Evolutionary conservation across 2,888 invertebrate genomes (phyloP).

Genomic region (Diarsia rubi): DNA sequence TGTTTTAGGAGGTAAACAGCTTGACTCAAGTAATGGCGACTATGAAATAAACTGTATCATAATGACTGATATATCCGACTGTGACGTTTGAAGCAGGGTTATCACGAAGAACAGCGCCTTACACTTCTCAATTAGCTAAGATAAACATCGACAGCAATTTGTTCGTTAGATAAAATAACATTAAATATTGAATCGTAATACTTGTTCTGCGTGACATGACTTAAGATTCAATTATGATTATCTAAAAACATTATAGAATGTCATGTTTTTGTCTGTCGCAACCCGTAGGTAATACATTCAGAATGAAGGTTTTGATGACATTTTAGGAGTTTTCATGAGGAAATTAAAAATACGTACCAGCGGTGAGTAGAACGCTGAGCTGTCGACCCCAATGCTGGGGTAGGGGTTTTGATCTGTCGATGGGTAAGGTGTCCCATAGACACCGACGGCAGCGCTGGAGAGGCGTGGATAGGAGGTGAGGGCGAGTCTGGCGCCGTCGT

Average conservation of each 20-base stretch:
- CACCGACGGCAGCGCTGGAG: slow-evolving; percentile 94
- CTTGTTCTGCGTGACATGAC: slow-evolving; percentile 40
- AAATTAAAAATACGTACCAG: slow-evolving; percentile 93
- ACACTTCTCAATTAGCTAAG: slow-evolving; percentile 60
- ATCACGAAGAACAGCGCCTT: slow-evolving; percentile 40
- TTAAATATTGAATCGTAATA: slow-evolving; percentile 52
- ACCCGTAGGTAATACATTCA: not conserved
- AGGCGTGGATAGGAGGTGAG: slow-evolving; percentile 95
- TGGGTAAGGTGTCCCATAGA: slow-evolving; percentile 97
- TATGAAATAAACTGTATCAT: slow-evolving; percentile 73
- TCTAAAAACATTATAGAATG: slow-evolving; percentile 36
- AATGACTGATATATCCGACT: slow-evolving; percentile 41
- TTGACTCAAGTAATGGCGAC: slow-evolving; percentile 56
- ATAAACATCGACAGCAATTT: slow-evolving; percentile 61
- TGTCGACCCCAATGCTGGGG: slow-evolving; percentile 97
- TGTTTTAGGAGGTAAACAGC: slow-evolving; percentile 70
- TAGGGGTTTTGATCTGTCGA: slow-evolving; percentile 98
- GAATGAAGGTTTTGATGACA: not conserved
- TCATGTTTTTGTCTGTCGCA: slow-evolving; percentile 5
- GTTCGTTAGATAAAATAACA: slow-evolving; percentile 55
- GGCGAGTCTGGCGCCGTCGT: slow-evolving; percentile 96
- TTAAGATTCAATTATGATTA: slow-evolving; percentile 41
- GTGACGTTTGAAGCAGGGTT: slow-evolving; percentile 37
- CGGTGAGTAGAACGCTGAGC: slow-evolving; percentile 98
- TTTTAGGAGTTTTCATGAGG: slow-evolving; percentile 25